A percentile compares a stretch with the other conserved stretches of the same genome.
These are phyloP conservation scores for Monochamus alternatus DNA, from an alignment of 2,888 invertebrate species.

Conservation along the genomic window DNA sequence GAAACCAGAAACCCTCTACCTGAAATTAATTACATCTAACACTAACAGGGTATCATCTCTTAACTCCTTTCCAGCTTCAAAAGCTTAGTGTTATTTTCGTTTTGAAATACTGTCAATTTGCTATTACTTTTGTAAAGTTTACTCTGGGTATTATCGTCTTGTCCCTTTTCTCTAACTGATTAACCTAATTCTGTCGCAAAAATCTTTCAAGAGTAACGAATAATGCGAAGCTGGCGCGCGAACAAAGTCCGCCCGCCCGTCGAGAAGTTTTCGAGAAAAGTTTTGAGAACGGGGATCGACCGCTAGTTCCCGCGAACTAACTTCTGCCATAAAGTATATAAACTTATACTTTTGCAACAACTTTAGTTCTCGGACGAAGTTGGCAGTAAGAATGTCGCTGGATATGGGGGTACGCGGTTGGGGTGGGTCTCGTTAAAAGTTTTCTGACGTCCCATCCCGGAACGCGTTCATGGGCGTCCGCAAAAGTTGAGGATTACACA, in stretches of 20 bases:
- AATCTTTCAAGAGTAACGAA: slow-evolving; percentile 28
- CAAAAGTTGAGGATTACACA: background rate
- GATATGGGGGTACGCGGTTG: slow-evolving; percentile 36
- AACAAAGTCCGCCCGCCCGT: slow-evolving; percentile 23
- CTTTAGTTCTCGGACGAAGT: slow-evolving; percentile 68
- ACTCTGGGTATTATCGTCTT: too few relatives aligned
- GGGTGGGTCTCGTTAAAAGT: slow-evolving; percentile 67
- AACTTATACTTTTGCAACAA: slow-evolving; percentile 72
- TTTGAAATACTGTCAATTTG: too few relatives aligned
- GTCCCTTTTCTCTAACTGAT: too few relatives aligned
- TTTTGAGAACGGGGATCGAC: slow-evolving; percentile 46
- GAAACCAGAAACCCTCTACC: too few relatives aligned
- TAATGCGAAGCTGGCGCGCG: slow-evolving; percentile 24
- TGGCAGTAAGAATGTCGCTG: slow-evolving; percentile 65
- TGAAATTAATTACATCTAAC: too few relatives aligned
- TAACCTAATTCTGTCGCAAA: background rate
- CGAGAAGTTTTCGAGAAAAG: slow-evolving; percentile 51
- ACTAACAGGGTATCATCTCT: too few relatives aligned
- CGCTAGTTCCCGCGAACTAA: slow-evolving; percentile 67
- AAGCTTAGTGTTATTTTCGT: too few relatives aligned
- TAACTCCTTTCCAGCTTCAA: too few relatives aligned
- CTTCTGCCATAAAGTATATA: slow-evolving; percentile 72
- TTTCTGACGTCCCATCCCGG: slow-evolving; percentile 54
- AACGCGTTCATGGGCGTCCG: background rate
- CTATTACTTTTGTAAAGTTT: too few relatives aligned